These are phyloP conservation scores for Cyrtodaria siliqua DNA, from an alignment of 2,888 invertebrate species.

Conservation along the genomic window DNA sequence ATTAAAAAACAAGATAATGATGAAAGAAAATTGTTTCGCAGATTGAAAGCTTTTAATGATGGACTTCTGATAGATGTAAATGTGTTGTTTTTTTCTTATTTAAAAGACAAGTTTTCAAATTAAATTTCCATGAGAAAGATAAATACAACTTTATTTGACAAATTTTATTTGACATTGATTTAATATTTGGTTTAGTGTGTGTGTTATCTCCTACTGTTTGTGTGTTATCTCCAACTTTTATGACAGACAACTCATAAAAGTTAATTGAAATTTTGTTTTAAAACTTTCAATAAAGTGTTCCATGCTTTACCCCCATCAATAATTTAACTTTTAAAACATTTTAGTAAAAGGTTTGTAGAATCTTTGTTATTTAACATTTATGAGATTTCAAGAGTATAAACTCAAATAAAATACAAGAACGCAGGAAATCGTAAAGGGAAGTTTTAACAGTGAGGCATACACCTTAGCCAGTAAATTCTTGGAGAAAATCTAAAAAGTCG, in stretches of 20 bases:
- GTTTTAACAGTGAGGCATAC: too few species aligned
- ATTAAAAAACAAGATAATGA: conserved; percentile 10
- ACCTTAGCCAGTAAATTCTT: too few species aligned
- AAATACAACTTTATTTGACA: conserved; percentile 21
- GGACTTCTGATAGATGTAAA: conserved; percentile 15
- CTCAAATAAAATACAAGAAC: too few species aligned
- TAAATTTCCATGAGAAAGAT: conserved; percentile 6
- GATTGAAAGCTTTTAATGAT: conserved; percentile 37
- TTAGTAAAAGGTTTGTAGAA: too few species aligned
- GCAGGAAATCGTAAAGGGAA: too few species aligned
- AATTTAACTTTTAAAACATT: too few species aligned
- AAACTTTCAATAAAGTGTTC: not conserved
- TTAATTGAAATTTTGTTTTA: conserved; percentile 24
- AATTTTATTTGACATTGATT: conserved; percentile 37
- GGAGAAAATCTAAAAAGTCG: too few species aligned
- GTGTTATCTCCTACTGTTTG: not conserved
- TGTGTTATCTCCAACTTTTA: conserved; percentile 10
- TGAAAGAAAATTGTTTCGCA: conserved; percentile 33
- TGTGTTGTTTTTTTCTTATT: not conserved
- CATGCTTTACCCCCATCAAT: not conserved
- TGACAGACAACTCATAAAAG: conserved; percentile 6
- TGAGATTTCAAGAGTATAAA: too few species aligned
- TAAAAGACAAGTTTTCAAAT: conserved; percentile 12
- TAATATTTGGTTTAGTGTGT: conserved; percentile 5
- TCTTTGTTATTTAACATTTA: too few species aligned